phyloP scores from a whole-genome alignment of 2,797 vertebrate species.

The Pterois miles region DNA sequence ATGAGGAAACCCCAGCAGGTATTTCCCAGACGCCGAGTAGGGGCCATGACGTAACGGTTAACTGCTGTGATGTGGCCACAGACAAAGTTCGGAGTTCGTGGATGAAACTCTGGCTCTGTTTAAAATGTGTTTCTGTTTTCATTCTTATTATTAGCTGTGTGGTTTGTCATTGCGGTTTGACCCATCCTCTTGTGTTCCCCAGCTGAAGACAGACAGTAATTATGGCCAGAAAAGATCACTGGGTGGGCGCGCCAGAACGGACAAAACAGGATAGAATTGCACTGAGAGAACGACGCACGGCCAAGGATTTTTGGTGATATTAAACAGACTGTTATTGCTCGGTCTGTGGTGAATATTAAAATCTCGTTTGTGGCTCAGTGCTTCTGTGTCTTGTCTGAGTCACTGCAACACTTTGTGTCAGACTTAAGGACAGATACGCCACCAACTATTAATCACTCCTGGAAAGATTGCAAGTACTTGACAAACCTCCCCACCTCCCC shows the following conservation, averaged over 20 bases:
- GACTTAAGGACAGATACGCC: slow-evolving; percentile 18
- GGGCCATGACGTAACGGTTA: slow-evolving; percentile 47
- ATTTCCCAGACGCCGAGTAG: slow-evolving; percentile 52
- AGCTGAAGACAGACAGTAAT: slow-evolving; percentile 14
- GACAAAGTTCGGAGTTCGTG: slow-evolving; percentile 22
- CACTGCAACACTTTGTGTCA: slow-evolving; percentile 34
- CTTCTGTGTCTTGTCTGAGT: slow-evolving; percentile 55
- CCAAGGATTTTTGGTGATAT: slow-evolving; percentile 19
- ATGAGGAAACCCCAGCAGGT: slow-evolving; percentile 57
- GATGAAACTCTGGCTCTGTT: slow-evolving; percentile 36
- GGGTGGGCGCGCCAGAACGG: neutral
- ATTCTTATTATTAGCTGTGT: slow-evolving; percentile 45
- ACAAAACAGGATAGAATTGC: neutral
- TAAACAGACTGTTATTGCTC: slow-evolving; percentile 38
- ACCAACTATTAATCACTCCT: slow-evolving; percentile 35
- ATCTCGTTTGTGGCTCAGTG: slow-evolving; percentile 52
- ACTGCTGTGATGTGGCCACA: slow-evolving; percentile 15
- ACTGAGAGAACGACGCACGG: neutral
- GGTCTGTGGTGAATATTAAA: slow-evolving; percentile 62
- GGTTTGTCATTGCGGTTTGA: slow-evolving; percentile 45
- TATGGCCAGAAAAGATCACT: slow-evolving; percentile 31
- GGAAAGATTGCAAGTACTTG: slow-evolving; percentile 7
- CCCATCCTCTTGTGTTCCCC: slow-evolving; percentile 28
- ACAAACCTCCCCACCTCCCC: neutral
- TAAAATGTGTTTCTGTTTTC: slow-evolving; percentile 39